Conservation (phyloP, 1,140 invertebrate species). For the Choristoneura fumiferana region DNA sequence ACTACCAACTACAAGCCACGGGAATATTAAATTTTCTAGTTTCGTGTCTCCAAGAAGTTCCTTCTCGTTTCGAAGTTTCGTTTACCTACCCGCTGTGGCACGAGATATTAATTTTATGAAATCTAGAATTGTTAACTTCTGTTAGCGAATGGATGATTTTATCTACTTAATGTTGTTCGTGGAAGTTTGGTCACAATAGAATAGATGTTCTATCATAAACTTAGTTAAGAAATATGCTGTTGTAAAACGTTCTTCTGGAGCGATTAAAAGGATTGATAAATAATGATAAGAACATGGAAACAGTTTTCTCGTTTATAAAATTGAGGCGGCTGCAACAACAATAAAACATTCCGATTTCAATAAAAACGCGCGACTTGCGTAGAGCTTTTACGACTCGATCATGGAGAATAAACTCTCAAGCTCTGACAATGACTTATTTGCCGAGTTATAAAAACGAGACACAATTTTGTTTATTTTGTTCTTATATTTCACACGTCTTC, state of each 20-base stretch:
- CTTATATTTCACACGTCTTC: constrained; percentile 63
- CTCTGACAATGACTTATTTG: constrained; percentile 67
- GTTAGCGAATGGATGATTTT: constrained; percentile 34
- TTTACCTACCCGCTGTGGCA: constrained; percentile 50
- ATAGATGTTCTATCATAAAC: too few relatives aligned
- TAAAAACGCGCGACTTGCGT: constrained; percentile 36
- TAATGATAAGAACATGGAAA: too few relatives aligned
- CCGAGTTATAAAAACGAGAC: constrained; percentile 59
- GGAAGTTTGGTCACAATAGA: constrained; percentile 1
- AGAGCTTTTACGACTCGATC: constrained; percentile 51
- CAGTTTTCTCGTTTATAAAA: background rate
- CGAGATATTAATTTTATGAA: constrained; percentile 64
- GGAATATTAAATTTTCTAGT: constrained; percentile 67
- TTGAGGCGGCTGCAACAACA: background rate
- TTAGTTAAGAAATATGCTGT: too few relatives aligned
- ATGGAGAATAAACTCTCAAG: constrained; percentile 44
- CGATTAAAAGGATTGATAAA: too few relatives aligned
- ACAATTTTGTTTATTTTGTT: constrained; percentile 58
- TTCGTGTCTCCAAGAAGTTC: constrained; percentile 62
- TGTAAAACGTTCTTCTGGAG: too few relatives aligned
- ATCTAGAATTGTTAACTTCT: constrained; percentile 42
- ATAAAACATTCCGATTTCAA: constrained; percentile 45
- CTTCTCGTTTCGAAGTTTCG: constrained; percentile 54
- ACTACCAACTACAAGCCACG: constrained; percentile 40
- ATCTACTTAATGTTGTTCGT: constrained; percentile 20